phyloP scores from a whole-genome alignment of 2,797 vertebrate species.

The Spheniscus humboldti region DNA sequence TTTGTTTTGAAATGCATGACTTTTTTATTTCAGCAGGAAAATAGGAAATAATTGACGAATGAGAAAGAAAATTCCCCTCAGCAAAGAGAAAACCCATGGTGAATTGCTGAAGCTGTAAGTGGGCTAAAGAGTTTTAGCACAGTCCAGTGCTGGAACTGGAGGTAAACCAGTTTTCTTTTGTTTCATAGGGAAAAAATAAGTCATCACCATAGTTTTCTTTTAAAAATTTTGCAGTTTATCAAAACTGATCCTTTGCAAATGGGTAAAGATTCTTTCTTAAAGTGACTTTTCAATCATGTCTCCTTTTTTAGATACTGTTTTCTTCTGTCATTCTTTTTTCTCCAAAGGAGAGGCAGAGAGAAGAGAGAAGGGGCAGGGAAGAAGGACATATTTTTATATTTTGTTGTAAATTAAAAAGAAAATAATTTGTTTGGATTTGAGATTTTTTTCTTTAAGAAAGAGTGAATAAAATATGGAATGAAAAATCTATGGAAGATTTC shows the following conservation, averaged over 20 bases:
- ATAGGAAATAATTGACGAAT: constrained; percentile 36
- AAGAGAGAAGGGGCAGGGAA: not conserved
- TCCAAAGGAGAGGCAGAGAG: not conserved
- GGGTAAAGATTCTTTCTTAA: not conserved
- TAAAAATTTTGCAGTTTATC: not conserved
- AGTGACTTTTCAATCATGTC: not conserved
- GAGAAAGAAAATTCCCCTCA: not conserved
- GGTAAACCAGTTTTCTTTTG: not conserved
- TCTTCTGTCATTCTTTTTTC: not conserved
- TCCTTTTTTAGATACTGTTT: not conserved
- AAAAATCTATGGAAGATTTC: not conserved
- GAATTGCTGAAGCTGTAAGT: not conserved
- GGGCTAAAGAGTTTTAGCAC: not conserved
- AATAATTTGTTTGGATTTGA: not conserved
- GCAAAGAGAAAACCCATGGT: not conserved
- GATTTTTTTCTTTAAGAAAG: not conserved
- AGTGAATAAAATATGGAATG: not conserved
- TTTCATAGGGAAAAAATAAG: not conserved
- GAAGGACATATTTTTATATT: not conserved
- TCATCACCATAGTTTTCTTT: not conserved
- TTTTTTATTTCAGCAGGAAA: not conserved
- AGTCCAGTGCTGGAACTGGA: not conserved
- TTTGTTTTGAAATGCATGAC: not conserved
- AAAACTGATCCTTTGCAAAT: not conserved
- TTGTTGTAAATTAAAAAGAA: not conserved